Base-by-base conservation (phyloP, 2,888 invertebrate species). In the Hydropsyche betteni region DNA sequence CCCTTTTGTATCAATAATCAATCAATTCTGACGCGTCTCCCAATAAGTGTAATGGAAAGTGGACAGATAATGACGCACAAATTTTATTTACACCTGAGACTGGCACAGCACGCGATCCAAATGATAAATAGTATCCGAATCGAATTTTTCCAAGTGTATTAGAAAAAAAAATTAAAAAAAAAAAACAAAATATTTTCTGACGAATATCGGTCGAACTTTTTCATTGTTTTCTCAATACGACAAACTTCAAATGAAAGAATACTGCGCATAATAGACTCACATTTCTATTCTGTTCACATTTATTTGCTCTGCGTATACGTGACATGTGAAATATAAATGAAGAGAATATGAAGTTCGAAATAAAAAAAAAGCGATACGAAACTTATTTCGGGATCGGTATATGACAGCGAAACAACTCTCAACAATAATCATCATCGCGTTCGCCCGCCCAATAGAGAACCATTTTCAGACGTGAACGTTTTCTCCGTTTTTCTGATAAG, bases 31-130 rank as follows among this genome's bases (percentile, higher is more conserved):
- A 77, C 75, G 36, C 70, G 69, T 72, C 33, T 24, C 5, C 64
- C 75, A 70, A 75, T 77, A 71, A 68, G 68, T 73, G 50, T 77
- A 69, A 75, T 75, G 75, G 75, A 77, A 77, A 77, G 36, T 58
- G 58, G 16, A 58, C 44, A 38, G 72, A 72, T 72, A 58, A 72
- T 72, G 72, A 72, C 58, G 64, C 64, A 61, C 53, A 58, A 58
- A 44, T 58, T 70, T 58, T 72, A 58, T 72, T 72, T 72, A 72
- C 72, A 72, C 72, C 72, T 72, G 72, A 36, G 72, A 58, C 72
- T 58, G 51, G 64, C 36, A n/a, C 44, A 10, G 10, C 44, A 44
- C 44, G 44, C 44, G 44, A 44, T 44, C 44, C 10, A 44, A 44
- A 44, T 44, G 44, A 44, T 44, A 44, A 44, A 44, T 44, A 44